phyloP scores from a whole-genome alignment of 2,888 invertebrate species.

The Ormyrus pomaceus region DNA sequence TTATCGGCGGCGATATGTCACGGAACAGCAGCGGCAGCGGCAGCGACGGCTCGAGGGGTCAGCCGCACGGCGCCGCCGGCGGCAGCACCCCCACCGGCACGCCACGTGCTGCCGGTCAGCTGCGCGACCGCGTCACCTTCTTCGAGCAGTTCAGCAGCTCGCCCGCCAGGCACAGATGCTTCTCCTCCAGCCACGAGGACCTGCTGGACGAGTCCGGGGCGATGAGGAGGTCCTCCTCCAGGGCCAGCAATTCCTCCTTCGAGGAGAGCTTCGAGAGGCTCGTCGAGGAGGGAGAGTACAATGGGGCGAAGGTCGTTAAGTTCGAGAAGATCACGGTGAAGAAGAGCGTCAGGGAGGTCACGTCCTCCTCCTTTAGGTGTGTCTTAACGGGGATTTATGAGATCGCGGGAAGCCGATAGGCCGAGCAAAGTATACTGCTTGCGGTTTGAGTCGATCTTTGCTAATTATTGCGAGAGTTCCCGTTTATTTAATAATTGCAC shows the following conservation, averaged over 20 bases:
- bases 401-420: not conserved
- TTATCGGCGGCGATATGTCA: constrained; percentile 54
- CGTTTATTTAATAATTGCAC: too few species aligned
- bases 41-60: constrained; percentile 42
- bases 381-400: not conserved
- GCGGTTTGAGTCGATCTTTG: not conserved
- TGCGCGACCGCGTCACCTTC: constrained; percentile 86
- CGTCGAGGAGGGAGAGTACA: constrained; percentile 82
- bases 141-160: constrained; percentile 88
- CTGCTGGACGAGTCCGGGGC: constrained; percentile 69
- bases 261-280: constrained; percentile 77
- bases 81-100: constrained; percentile 64
- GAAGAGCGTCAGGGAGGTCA: constrained; percentile 80
- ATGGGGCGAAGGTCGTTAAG: constrained; percentile 83
- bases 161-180: constrained; percentile 67
- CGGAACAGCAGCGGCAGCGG: constrained; percentile 61
- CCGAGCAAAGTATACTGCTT: not conserved
- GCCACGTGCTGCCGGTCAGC: constrained; percentile 74
- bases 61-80: constrained; percentile 58
- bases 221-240: constrained; percentile 67
- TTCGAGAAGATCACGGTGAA: constrained; percentile 84
- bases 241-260: constrained; percentile 73
- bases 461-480: not conserved
- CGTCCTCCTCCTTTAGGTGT: constrained; percentile 64
- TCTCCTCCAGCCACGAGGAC: constrained; percentile 70